Conservation (phyloP, 2,113 vertebrate species). For the Charina bottae region DNA sequence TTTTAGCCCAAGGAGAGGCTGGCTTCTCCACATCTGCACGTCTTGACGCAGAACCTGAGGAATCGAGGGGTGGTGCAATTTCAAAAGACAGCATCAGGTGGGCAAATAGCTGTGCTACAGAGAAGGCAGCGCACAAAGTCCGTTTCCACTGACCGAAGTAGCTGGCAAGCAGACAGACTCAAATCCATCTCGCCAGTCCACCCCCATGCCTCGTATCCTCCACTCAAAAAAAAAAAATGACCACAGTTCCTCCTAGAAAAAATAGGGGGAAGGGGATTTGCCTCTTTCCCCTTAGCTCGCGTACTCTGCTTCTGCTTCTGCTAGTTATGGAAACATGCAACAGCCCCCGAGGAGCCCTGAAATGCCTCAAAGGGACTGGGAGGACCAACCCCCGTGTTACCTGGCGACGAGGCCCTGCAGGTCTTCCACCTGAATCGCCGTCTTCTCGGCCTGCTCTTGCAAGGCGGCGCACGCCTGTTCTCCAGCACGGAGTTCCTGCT, state of each 20-base stretch:
- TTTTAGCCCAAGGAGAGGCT: background rate
- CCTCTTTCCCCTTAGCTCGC: background rate
- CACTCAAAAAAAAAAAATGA: too few relatives aligned
- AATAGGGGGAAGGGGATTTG: background rate
- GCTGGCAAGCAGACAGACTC: background rate
- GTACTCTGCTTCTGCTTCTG: background rate
- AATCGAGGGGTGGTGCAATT: background rate
- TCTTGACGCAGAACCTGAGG: background rate
- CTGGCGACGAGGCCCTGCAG: constrained; percentile 76
- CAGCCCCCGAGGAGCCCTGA: background rate
- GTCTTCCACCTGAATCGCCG: constrained; percentile 77
- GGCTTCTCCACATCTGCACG: too few relatives aligned
- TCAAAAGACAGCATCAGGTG: background rate
- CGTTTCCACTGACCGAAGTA: background rate
- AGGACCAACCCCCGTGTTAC: constrained; percentile 53
- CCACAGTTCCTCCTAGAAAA: background rate
- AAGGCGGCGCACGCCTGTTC: constrained; percentile 79
- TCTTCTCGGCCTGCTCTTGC: constrained; percentile 78
- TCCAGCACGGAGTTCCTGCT: constrained; percentile 82
- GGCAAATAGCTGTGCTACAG: background rate
- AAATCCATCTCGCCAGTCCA: background rate
- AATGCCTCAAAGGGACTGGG: too few relatives aligned
- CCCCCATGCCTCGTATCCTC: background rate
- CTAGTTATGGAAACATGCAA: background rate
- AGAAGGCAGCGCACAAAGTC: background rate